Evolutionary conservation across 2,113 vertebrate species (phyloP), one percentile per base, ranked within the genome.

Genomic region (Marmota monax): DNA sequence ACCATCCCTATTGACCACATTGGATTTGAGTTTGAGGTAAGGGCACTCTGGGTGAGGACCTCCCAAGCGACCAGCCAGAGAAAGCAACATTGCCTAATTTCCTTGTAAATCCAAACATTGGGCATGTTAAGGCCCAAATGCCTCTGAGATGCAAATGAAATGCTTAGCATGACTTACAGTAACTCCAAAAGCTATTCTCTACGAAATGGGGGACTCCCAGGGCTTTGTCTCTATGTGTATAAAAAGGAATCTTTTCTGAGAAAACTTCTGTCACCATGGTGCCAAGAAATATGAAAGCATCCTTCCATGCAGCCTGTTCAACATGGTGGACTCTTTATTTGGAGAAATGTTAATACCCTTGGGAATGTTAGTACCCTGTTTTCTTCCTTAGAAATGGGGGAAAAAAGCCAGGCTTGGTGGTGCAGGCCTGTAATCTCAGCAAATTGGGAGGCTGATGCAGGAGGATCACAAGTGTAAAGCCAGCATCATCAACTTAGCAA

Each of bases 11-110:
- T 99, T 8, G 99, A 99, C 97, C 98, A 98, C 61, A 98, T 99
- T 13, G 99, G 99, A 96, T 99, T 99, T 98, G 99, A 99, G 97
- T 99, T 99, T 99, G 99, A 99, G 99, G 99, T 99, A 99, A 98
- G 97, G 70, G 65, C 95, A 84, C 42, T 87, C 82, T 58, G 90
- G 39, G 37, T 27, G 42, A 48, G 39, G 32, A 8, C 51, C 79
- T 27, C 45, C 22, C 29, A 73, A 69, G 10, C 7, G 45, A 65
- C 4, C n/a, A 85, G 13, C 14, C 58, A 80, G 48, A 80, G 82
- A 65, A 83, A 92, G 42, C 37, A 25, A 0, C 65, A n/a, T 51
- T 89, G 45, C 20, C n/a, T 32, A 25, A 58, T 51, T 53, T 93
- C 73, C n/a, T 86, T 39, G 5, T 23, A 12, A 32, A 29, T 45